These are phyloP conservation scores for Rhincodon typus DNA, from an alignment of 2,797 vertebrate species.

Conservation along the genomic window DNA sequence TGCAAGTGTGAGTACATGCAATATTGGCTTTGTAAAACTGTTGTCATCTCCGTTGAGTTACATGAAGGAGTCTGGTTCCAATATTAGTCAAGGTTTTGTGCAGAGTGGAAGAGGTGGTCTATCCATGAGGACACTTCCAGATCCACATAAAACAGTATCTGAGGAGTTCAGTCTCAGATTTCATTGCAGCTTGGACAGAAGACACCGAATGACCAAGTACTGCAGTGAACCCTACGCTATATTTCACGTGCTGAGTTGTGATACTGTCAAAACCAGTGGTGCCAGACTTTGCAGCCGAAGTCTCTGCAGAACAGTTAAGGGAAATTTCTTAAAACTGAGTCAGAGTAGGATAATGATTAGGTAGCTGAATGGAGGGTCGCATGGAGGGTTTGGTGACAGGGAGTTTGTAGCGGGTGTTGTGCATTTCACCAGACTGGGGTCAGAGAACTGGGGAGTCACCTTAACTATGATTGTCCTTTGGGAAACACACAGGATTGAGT, in stretches of 20 bases:
- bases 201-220: background rate
- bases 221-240: background rate
- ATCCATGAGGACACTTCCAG: background rate
- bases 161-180: background rate
- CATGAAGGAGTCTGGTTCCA: no score
- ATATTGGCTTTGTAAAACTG: background rate
- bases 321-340: background rate
- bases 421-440: background rate
- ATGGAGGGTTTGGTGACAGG: background rate
- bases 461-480: background rate
- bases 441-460: background rate
- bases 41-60: no score
- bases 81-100: background rate
- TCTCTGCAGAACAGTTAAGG: background rate
- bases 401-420: background rate
- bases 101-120: background rate
- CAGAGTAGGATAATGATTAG: background rate
- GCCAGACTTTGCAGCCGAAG: background rate
- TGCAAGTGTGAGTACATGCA: background rate
- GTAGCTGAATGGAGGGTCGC: background rate
- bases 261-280: background rate
- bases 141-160: background rate
- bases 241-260: background rate
- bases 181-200: background rate
- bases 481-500: background rate